Evolutionary conservation across 2,797 vertebrate species (phyloP).

Genomic region (Mycteria americana): DNA sequence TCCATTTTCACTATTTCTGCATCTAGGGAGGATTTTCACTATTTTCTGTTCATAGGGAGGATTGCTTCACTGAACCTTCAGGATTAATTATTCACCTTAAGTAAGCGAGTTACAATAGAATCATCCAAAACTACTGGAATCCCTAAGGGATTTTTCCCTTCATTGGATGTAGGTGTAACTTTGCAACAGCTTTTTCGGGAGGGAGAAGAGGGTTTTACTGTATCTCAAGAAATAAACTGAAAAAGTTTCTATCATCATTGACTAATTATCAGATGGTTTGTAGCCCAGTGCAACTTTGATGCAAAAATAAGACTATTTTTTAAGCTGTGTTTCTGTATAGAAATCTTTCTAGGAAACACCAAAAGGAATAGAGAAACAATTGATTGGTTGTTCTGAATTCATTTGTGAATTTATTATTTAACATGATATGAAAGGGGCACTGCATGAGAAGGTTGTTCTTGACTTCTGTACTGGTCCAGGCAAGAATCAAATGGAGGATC

Average conservation of each 20-base stretch:
- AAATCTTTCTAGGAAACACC: background rate
- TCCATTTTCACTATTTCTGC: background rate
- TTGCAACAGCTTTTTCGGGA: background rate
- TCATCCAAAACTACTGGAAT: background rate
- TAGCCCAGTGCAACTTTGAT: background rate
- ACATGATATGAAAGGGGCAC: background rate
- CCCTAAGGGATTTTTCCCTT: background rate
- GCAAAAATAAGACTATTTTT: background rate
- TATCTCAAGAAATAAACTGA: background rate
- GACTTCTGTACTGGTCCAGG: background rate
- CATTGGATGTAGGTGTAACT: background rate
- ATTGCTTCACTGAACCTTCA: background rate
- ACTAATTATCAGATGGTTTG: background rate
- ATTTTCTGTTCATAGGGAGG: background rate
- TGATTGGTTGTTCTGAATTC: background rate
- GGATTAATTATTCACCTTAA: background rate
- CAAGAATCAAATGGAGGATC: background rate
- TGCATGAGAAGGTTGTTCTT: background rate
- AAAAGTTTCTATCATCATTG: background rate
- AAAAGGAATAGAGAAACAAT: background rate
- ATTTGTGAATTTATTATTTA: background rate
- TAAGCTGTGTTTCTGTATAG: background rate
- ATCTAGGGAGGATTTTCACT: no score
- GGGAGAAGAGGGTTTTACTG: background rate
- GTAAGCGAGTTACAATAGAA: background rate